Conservation (phyloP, 2,113 vertebrate genomes). For the Gnathonemus echidnorhynchus region DNA sequence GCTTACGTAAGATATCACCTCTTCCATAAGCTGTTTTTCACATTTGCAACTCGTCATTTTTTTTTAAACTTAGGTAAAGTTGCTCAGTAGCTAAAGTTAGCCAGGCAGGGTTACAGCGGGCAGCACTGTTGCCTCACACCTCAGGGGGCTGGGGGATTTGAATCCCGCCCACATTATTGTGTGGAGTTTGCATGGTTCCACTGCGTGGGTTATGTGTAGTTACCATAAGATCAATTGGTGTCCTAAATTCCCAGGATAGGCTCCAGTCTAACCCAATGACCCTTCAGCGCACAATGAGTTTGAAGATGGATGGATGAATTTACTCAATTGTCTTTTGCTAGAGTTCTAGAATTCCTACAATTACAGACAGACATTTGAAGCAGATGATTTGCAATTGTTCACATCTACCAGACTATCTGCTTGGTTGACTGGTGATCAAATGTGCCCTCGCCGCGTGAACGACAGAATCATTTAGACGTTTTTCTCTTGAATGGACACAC, state of each 20-base stretch:
- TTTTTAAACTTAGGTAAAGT: not conserved
- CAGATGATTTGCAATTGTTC: not conserved
- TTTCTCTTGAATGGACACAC: conserved; percentile 5
- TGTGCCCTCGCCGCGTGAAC: not conserved
- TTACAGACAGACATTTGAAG: conserved; percentile 1
- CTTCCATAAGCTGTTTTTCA: not conserved
- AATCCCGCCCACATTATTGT: not conserved
- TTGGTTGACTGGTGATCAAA: not conserved
- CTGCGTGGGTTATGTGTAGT: not conserved
- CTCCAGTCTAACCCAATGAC: not conserved
- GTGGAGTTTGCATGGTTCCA: not conserved
- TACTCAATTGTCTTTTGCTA: not conserved
- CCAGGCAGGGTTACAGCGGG: not conserved
- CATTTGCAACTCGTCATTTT: not conserved
- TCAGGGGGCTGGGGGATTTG: not conserved
- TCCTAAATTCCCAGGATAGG: not conserved
- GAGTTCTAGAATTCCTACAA: not conserved
- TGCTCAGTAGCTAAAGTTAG: not conserved
- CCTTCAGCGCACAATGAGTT: not conserved
- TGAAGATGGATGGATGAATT: not conserved
- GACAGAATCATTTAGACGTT: not conserved
- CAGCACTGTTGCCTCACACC: not conserved
- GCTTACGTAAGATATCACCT: not conserved
- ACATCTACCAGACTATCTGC: not conserved
- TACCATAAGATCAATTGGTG: not conserved